phyloP scores from a whole-genome alignment of 2,113 vertebrate species.

The Aplodontia rufa region DNA sequence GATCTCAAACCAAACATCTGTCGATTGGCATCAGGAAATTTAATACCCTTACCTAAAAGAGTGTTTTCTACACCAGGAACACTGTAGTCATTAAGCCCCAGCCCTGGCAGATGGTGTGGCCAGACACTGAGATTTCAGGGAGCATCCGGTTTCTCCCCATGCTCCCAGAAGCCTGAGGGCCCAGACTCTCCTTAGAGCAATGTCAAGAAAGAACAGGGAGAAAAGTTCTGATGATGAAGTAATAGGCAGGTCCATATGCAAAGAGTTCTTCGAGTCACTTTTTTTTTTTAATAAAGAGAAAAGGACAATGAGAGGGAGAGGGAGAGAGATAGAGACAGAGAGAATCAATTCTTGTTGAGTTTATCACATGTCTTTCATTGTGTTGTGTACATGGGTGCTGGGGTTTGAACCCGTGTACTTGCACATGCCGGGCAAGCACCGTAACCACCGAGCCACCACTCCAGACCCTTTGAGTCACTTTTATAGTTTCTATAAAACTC shows the following conservation, averaged over 20 bases:
- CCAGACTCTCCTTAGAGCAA: not conserved
- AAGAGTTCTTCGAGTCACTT: not conserved
- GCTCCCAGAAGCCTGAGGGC: not conserved
- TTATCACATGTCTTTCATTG: too few species aligned
- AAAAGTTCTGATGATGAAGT: not conserved
- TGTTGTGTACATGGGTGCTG: too few species aligned
- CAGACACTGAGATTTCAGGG: not conserved
- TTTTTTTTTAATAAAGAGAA: too few species aligned
- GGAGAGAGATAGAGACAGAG: too few species aligned
- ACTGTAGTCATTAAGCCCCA: not conserved
- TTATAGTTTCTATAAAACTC: not conserved
- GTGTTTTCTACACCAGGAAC: not conserved
- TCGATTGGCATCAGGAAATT: not conserved
- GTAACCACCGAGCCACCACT: too few species aligned
- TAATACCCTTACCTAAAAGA: not conserved
- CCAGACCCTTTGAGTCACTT: not conserved
- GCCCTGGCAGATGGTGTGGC: not conserved
- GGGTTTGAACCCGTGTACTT: too few species aligned
- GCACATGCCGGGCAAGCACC: too few species aligned
- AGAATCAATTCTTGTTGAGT: too few species aligned
- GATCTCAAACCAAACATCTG: conserved; percentile 8
- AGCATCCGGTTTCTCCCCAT: not conserved
- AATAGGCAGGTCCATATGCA: not conserved
- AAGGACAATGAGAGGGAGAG: too few species aligned
- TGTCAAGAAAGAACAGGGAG: not conserved